Evolutionary conservation across 2,888 invertebrate species (phyloP), one percentile per base, ranked within the genome.

Genomic region (Sturmia bella): DNA sequence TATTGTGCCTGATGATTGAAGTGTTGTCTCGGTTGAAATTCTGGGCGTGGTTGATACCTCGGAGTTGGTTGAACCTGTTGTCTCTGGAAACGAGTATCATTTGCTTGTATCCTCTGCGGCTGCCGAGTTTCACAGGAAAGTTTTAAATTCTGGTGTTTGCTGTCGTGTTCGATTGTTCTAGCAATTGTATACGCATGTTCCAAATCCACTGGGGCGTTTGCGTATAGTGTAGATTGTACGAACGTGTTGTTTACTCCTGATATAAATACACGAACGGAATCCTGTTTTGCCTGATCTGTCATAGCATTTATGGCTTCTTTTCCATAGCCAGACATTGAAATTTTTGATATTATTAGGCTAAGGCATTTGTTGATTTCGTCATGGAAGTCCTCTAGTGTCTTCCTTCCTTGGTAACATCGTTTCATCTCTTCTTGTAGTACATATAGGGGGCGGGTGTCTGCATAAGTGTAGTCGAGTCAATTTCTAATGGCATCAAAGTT

Each of bases 401-500:
- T 27, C 27, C 27, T 57, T 27, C 43, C 43, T 43, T 61, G 61
- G 43, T 27, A 61, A 3, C 61, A 43, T 61, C 43, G 21, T n/a
- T 43, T 43, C n/a, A 43, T 61, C 7, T 59, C 59, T 9, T 27
- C 27, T 27, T 27, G 59, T 4, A 19, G n/a, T n/a, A n/a, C n/a
- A n/a, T n/a, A n/a, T n/a, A n/a, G n/a, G n/a, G n/a, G n/a, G n/a
- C n/a, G 41, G 6, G 59, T 41, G 19, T 59, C 59, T 15, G 59
- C 19, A 17, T 56, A 69, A 3, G 69, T 56, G 2, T 57, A 59
- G n/a, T n/a, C n/a, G n/a, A 21, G 13, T 12, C 59, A 59, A 41
- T 12, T 17, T 50, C 61, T 37, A 17, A 73, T 73, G 24, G 72
- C 59, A 4, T 73, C 43, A 15, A 61, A 61, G n/a, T 73, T 63